phyloP scores from a whole-genome alignment of 1,140 invertebrate genomes.

The Stegodyphus dumicola region DNA sequence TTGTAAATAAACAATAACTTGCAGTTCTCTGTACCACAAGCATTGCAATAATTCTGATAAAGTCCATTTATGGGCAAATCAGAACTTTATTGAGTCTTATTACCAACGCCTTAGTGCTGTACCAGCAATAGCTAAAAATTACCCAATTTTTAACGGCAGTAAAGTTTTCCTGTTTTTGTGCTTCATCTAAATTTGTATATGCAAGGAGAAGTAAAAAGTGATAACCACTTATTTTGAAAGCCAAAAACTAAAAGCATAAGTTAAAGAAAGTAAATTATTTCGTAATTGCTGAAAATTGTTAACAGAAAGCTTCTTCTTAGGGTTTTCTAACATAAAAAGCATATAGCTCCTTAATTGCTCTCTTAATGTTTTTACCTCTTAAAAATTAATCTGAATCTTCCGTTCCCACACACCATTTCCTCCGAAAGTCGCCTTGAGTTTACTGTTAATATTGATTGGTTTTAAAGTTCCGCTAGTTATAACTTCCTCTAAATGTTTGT shows the following conservation, averaged over 20 bases:
- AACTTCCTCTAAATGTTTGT: constrained; percentile 31
- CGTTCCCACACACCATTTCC: constrained; percentile 1
- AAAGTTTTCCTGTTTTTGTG: too few relatives aligned
- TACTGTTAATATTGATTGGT: constrained; percentile 21
- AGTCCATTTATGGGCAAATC: too few relatives aligned
- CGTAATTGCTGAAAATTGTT: constrained; percentile 16
- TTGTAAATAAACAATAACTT: too few relatives aligned
- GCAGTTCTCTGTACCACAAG: too few relatives aligned
- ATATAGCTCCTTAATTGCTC: constrained; percentile 5
- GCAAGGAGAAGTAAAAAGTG: too few relatives aligned
- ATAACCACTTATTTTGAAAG: not conserved
- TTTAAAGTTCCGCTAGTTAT: constrained; percentile 21
- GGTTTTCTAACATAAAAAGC: not conserved
- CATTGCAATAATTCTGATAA: too few relatives aligned
- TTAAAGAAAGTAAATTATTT: constrained; percentile 7
- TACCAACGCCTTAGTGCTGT: too few relatives aligned
- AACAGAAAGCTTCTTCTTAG: not conserved
- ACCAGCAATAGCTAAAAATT: too few relatives aligned
- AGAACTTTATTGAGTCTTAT: too few relatives aligned
- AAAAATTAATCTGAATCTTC: constrained; percentile 17
- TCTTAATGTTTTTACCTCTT: constrained; percentile 8
- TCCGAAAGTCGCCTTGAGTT: not conserved
- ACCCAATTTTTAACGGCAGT: too few relatives aligned
- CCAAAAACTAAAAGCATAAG: not conserved
- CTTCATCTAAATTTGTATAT: too few relatives aligned